Conservation (phyloP, 1,140 invertebrate genomes). For the Diplogasteroides magnus region DNA sequence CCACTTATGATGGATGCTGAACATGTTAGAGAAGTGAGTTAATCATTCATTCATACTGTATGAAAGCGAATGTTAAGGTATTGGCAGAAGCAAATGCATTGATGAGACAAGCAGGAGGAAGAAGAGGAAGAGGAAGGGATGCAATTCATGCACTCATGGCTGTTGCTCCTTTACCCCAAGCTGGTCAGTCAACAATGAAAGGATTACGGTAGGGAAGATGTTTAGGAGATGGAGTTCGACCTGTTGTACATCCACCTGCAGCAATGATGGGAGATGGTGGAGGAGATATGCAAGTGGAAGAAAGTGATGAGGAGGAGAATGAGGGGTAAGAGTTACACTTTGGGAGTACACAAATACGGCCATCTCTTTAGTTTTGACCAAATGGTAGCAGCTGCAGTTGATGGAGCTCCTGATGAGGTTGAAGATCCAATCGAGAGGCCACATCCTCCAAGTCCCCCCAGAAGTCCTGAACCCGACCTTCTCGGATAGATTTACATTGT, state of each 20-base stretch:
- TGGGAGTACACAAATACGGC: not conserved
- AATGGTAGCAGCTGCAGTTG: not conserved
- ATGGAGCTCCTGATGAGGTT: not conserved
- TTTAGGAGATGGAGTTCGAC: too few species aligned
- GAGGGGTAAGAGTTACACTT: not conserved
- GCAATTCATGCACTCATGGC: too few species aligned
- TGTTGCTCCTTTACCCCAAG: too few species aligned
- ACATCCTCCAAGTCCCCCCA: too few species aligned
- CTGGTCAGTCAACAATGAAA: too few species aligned
- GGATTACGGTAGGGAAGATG: too few species aligned
- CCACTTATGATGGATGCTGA: not conserved
- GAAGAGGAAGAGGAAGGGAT: not conserved
- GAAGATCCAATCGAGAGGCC: not conserved
- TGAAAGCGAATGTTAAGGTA: not conserved
- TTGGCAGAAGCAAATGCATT: not conserved
- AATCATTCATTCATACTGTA: not conserved
- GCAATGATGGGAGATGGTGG: too few species aligned
- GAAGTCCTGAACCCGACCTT: not conserved
- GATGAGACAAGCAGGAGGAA: not conserved
- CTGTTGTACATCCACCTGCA: too few species aligned
- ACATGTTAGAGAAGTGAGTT: not conserved
- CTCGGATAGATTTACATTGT: too few species aligned
- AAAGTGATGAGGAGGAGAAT: not conserved
- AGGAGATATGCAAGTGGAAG: not conserved
- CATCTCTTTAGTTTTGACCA: not conserved